Evolutionary conservation across 2,797 vertebrate species (phyloP).

Genomic region (Rhabdophis nuchalis): DNA sequence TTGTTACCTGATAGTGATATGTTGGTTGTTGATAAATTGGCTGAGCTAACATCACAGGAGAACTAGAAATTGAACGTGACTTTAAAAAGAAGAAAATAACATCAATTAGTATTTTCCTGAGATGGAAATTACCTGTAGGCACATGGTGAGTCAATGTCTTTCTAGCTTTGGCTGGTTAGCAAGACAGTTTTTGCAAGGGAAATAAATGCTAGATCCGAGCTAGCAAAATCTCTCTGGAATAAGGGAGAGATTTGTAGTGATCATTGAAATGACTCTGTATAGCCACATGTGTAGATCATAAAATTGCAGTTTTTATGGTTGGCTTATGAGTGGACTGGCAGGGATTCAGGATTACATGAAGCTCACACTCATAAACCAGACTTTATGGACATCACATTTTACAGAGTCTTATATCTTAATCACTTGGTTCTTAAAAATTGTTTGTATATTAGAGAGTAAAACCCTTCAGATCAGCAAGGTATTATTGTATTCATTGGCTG

Average conservation of each 20-base stretch:
- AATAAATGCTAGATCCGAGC: background rate
- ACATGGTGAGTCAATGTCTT: background rate
- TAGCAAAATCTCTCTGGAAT: background rate
- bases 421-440: background rate
- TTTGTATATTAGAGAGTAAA: background rate
- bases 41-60: constrained; percentile 74
- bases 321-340: no score
- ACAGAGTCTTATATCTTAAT: background rate
- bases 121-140: background rate
- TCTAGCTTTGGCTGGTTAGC: background rate
- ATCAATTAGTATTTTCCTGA: constrained; percentile 25
- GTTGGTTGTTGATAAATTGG: constrained; percentile 75
- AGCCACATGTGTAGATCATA: background rate
- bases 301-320: background rate
- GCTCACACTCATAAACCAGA: background rate
- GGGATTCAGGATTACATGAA: background rate
- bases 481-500: background rate
- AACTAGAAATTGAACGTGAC: constrained; percentile 70
- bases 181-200: background rate
- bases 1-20: constrained; percentile 79
- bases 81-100: constrained; percentile 54
- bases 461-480: background rate
- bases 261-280: background rate
- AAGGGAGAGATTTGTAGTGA: background rate
- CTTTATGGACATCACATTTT: background rate